phyloP scores from a whole-genome alignment of 2,888 invertebrate species.

The Lithodes maja region DNA sequence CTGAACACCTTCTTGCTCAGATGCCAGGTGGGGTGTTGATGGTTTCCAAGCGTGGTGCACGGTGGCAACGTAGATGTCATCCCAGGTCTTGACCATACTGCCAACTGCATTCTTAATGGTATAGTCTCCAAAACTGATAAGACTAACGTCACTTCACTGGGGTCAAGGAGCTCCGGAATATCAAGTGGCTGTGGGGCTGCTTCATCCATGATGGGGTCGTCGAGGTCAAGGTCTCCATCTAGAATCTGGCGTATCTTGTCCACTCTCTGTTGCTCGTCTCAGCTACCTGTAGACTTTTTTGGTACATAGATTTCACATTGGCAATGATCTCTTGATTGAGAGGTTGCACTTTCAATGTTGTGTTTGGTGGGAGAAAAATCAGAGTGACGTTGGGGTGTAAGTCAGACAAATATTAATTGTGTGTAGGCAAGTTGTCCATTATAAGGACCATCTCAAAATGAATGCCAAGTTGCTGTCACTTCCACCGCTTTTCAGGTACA shows the following conservation, averaged over 20 bases:
- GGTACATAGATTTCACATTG: not conserved
- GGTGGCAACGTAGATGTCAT: not conserved
- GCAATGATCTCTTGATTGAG: not conserved
- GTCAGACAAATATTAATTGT: not conserved
- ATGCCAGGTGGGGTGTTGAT: too few relatives aligned
- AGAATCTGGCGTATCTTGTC: not conserved
- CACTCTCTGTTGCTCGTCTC: not conserved
- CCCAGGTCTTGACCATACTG: not conserved
- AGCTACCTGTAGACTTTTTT: not conserved
- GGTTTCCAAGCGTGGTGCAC: not conserved
- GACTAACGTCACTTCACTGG: not conserved
- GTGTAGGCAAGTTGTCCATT: slow-evolving; percentile 18
- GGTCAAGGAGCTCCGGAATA: not conserved
- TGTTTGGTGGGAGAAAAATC: slow-evolving; percentile 8
- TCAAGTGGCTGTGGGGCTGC: not conserved
- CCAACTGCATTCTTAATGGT: slow-evolving; percentile 1
- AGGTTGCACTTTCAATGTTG: not conserved
- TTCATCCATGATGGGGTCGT: not conserved
- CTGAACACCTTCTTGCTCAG: too few relatives aligned
- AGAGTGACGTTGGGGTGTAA: slow-evolving; percentile 8
- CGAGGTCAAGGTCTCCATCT: not conserved
- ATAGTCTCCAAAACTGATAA: not conserved
- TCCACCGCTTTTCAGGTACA: not conserved
- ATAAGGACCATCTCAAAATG: not conserved
- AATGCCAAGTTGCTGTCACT: not conserved